Percentiles rank a stretch among this genome's conserved stretches.
These are phyloP conservation scores for Idaea dimidiata DNA, from an alignment of 2,888 invertebrate genomes.

Conservation along the genomic window DNA sequence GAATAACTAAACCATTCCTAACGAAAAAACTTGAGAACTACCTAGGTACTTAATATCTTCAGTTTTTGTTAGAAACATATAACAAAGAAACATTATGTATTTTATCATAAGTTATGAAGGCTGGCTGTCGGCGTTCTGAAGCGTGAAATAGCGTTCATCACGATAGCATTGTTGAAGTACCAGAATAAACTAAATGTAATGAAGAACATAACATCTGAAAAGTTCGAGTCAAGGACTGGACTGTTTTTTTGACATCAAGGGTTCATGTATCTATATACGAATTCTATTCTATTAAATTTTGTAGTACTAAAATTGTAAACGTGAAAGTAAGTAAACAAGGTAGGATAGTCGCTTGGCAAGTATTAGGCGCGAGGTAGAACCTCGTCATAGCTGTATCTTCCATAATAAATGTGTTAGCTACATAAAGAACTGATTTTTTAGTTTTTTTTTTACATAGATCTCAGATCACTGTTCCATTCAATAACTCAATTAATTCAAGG, in stretches of 20 bases:
- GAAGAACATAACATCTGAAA: conserved; percentile 57
- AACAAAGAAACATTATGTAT: neutral
- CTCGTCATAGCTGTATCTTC: too few relatives aligned
- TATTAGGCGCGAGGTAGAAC: too few relatives aligned
- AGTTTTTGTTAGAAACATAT: neutral
- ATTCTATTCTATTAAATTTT: too few relatives aligned
- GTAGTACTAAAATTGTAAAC: too few relatives aligned
- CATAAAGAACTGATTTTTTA: too few relatives aligned
- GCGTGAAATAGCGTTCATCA: conserved; percentile 43
- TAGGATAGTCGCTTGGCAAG: too few relatives aligned
- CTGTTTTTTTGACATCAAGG: conserved; percentile 7
- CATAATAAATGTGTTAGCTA: too few relatives aligned
- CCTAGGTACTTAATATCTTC: neutral
- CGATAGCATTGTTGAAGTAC: conserved; percentile 67
- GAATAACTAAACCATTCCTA: neutral
- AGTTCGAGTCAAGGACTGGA: conserved; percentile 38
- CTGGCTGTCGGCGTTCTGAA: conserved; percentile 27
- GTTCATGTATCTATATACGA: too few relatives aligned
- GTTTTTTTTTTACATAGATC: too few relatives aligned
- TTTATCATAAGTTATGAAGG: neutral
- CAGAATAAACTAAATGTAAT: conserved; percentile 56
- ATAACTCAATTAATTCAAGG: too few relatives aligned
- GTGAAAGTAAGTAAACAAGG: too few relatives aligned
- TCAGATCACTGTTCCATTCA: too few relatives aligned
- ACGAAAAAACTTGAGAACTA: neutral